Evolutionary conservation across 2,797 vertebrate genomes (phyloP), one percentile per base, ranked within the genome.

Genomic region (Manis crassicaudata): DNA sequence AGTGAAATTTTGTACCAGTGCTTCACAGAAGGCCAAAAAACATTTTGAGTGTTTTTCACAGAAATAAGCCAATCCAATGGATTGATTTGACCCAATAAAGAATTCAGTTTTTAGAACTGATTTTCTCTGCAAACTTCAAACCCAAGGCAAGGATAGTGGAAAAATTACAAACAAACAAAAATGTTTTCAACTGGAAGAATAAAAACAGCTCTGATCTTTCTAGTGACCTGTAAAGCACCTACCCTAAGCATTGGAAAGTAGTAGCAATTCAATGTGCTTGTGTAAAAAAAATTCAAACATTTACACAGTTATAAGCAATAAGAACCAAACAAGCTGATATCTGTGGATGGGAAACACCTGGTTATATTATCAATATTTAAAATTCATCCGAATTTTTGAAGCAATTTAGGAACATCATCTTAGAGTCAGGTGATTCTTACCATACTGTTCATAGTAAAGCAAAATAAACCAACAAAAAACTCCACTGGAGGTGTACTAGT

Each of bases 281-380:
- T 50, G 73, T 54, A 37, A 32, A 82, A 85, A 76, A 90, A 60
- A 40, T 73, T 67, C 18, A 70, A 56, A 56, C 18, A 70, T 79
- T 16, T 87, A 11, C 70, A 6, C 35, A 82, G 7, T 92, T 84
- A 94, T 52, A 89, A 54, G 14, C 50, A 94, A 21, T 40, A 58
- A 79, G 10, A 89, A 82, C 7, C 12, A 56, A 79, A 35, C 11
- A 32, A 70, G 20, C 40, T 52, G 56, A 43, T 92, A 2, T 35
- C 20, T 85, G 20, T 84, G n/a, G 27, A 67, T 72, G 20, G 37
- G 17, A 88, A 82, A 83, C 27, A 76, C 1, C 10, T 81, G 13
- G 50, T 68, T n/a, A 85, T 21, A 96, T 62, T 27, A 90, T 73
- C 32, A 87, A 11, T 85, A 56, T 63, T 83, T 84, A 77, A 92